Conservation (phyloP, 2,888 invertebrate species). For the Epirrita christyi region DNA sequence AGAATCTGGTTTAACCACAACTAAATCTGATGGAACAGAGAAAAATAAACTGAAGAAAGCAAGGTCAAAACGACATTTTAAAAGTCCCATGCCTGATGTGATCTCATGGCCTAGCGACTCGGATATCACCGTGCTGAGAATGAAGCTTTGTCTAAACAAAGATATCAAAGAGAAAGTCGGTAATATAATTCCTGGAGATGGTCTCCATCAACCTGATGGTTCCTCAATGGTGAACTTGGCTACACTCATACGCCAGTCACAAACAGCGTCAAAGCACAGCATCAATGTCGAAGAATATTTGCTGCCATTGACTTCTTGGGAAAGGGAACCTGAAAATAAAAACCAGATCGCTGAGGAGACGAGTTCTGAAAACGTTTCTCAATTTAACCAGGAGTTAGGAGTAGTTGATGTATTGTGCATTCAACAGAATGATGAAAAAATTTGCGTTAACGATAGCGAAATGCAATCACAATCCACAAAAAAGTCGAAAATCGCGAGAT, state of each 20-base stretch:
- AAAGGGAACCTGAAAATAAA: constrained; percentile 54
- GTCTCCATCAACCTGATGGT: constrained; percentile 82
- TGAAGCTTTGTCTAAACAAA: constrained; percentile 67
- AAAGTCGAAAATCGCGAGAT: constrained; percentile 69
- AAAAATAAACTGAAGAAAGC: constrained; percentile 60
- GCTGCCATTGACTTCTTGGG: constrained; percentile 85
- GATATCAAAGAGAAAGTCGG: constrained; percentile 75
- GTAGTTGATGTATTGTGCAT: constrained; percentile 43
- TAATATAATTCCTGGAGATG: constrained; percentile 80
- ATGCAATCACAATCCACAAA: constrained; percentile 49
- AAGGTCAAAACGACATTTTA: constrained; percentile 52
- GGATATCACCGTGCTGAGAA: constrained; percentile 84
- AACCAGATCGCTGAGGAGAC: constrained; percentile 39
- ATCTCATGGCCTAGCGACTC: constrained; percentile 85
- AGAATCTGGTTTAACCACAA: constrained; percentile 61
- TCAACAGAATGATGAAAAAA: constrained; percentile 33
- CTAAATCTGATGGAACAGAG: constrained; percentile 44
- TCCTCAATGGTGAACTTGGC: constrained; percentile 85
- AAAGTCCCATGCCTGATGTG: constrained; percentile 59
- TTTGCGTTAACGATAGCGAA: constrained; percentile 51
- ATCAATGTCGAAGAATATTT: constrained; percentile 75
- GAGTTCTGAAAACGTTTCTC: constrained; percentile 27
- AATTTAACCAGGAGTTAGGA: constrained; percentile 29
- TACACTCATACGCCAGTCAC: constrained; percentile 77
- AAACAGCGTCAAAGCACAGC: constrained; percentile 67